Base-by-base conservation (phyloP, 2,797 vertebrate genomes). In the Mycteria americana region DNA sequence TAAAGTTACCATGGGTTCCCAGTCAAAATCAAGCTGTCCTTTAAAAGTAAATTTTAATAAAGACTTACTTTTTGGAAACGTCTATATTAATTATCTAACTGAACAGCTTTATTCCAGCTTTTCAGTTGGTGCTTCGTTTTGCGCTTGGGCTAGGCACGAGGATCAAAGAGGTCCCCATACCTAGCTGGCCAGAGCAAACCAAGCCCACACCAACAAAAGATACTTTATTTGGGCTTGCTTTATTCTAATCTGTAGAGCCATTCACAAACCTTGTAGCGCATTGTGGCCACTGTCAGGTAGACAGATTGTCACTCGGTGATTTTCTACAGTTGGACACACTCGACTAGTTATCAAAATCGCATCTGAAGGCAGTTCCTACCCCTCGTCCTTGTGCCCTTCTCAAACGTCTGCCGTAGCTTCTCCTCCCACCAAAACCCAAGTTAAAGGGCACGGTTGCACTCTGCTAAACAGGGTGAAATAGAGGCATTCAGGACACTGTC, bases 261-360 rank as follows among this genome's bases (percentile, higher is more conserved):
- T 98, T 98, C 97, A 98, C 96, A 97, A 98, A 94, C 92, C 97
- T 98, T 98, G 98, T 98, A 98, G 96, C 10, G 92, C 97, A 97
- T 98, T 98, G 98, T 98, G 91, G 93, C 96, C 97, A 98, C 95
- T 98, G 98, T 98, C 98, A 98, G 98, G 97, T 98, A 98, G 97
- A 98, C 97, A 98, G 97, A 98, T 97, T 98, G 98, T 98, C 97
- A 98, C 93, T 98, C 68, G 81, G 97, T 98, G 98, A 98, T 98
- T 98, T 98, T 98, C 98, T 98, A 98, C 98, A 98, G 97, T 97
- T 98, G 97, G 97, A 98, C 98, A 98, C 98, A 98, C 98, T 98
- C 41, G 96, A 97, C 97, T 98, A 97, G 96, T 97, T 98, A 98
- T 98, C 97, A 98, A 97, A 98, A 98, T 98, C 98, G 95, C 98